Evolutionary conservation across 2,113 vertebrate genomes (phyloP).

Genomic region (Microtus pennsylvanicus): DNA sequence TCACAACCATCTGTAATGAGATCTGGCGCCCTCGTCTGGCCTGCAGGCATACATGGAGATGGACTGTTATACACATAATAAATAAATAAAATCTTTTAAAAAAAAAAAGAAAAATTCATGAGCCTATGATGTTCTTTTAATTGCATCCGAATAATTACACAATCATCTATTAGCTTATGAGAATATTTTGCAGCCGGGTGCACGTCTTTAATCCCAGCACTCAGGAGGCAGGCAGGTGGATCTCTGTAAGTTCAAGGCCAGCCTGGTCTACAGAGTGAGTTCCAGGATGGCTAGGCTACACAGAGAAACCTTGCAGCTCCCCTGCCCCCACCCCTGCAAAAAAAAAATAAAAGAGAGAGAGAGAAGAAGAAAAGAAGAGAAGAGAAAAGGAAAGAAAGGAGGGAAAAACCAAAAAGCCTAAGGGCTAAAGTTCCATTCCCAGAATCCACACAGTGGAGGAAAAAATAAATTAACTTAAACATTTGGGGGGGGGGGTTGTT

Average conservation of each 20-base stretch:
- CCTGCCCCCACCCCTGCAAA: no score
- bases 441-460: not conserved
- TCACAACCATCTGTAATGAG: no score
- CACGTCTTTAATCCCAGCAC: not conserved
- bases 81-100: no score
- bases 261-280: not conserved
- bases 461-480: no score
- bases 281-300: not conserved
- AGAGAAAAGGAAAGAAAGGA: not conserved
- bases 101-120: not conserved
- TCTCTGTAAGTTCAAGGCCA: not conserved
- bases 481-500: no score
- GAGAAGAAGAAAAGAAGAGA: no score
- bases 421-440: not conserved
- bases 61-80: no score
- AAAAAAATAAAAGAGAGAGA: not conserved
- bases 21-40: no score
- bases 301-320: no score
- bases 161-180: not conserved
- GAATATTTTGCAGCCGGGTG: not conserved
- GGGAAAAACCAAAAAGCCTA: not conserved
- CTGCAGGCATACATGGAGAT: no score
- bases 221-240: not conserved
- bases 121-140: conserved; percentile 48
- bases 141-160: not conserved